These are phyloP conservation scores for Caranx ignobilis DNA, from an alignment of 2,113 vertebrate species.

Conservation along the genomic window DNA sequence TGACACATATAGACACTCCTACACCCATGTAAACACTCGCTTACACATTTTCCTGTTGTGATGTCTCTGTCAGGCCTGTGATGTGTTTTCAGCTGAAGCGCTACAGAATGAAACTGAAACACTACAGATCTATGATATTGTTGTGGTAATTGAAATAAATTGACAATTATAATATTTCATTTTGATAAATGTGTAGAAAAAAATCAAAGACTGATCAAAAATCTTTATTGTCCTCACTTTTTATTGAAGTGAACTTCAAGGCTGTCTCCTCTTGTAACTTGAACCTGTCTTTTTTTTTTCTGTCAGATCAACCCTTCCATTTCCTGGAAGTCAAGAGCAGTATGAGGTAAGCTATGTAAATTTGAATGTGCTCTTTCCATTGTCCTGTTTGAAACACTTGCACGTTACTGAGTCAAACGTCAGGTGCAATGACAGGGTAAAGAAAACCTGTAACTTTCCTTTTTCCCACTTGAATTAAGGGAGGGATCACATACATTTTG, in stretches of 20 bases:
- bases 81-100: background rate
- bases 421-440: background rate
- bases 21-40: too few relatives aligned
- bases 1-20: background rate
- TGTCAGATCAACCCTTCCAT: slow-evolving; percentile 93
- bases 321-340: slow-evolving; percentile 91
- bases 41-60: background rate
- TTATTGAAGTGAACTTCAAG: background rate
- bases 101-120: background rate
- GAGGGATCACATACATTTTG: background rate
- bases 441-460: background rate
- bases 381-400: background rate
- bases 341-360: slow-evolving; percentile 89
- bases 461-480: background rate
- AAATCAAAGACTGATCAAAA: background rate
- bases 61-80: background rate
- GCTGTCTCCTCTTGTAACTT: slow-evolving; percentile 3
- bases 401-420: background rate
- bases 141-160: background rate
- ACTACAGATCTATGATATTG: too few relatives aligned
- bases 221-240: background rate
- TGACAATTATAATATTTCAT: background rate
- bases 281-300: background rate
- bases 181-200: background rate
- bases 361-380: background rate